Evolutionary conservation across 2,113 vertebrate genomes (phyloP), one percentile per base, ranked within the genome.

Genomic region (Rhynchomys soricoides): DNA sequence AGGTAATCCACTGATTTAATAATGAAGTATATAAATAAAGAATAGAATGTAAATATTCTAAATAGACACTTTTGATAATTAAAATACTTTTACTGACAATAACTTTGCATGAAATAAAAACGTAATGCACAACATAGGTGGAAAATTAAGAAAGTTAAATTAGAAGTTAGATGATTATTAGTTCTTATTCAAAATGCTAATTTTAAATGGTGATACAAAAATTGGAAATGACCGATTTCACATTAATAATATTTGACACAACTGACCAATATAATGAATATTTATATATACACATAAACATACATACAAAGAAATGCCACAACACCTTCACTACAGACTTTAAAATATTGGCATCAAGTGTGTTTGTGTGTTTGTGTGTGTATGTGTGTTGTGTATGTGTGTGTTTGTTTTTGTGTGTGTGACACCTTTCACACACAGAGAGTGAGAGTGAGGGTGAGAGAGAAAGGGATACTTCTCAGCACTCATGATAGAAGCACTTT

Each of bases 181-280:
- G 77, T 81, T 87, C 45, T 5, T 4, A 87, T 4, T 52, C 11
- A 79, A 71, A 68, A 22, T 74, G 2, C 4, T 93, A 91, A 62
- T 66, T 83, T 45, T 89, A 37, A 93, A 66, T 77, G 16, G 57
- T 89, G 40, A 79, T n/a, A 70, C 9, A 74, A 82, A 97, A 29
- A 59, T 52, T 37, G 12, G 64, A 93, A 91, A 45, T 68, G 7
- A 29, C 34, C 68, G 1, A 40, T n/a, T 85, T 93, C 34, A 92
- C 21, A 78, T 78, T 86, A 91, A 45, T 45, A 89, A 57, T 48
- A 75, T 59, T 4, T 37, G 22, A 62, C 34, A 70, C 17, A 8
- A 85, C 45, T 94, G 10, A 85, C n/a, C 75, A 24, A 68, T 2
- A 82, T 68, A 88, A 59, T 40, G 50, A 86, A 91, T 89, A 88